phyloP scores from a whole-genome alignment of 2,797 vertebrate species.

The Morelia viridis region DNA sequence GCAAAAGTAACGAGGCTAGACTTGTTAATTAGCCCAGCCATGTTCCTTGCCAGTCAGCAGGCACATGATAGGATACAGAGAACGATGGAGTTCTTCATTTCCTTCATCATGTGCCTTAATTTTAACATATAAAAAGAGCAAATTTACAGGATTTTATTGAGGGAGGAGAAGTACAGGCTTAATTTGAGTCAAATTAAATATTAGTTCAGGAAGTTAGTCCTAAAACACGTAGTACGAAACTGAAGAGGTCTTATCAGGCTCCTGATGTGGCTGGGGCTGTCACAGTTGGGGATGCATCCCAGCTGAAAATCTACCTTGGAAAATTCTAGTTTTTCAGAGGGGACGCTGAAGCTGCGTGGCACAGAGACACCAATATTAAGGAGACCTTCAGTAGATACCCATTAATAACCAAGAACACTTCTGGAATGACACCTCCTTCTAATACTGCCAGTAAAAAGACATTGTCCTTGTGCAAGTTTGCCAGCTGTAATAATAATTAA shows the following conservation, averaged over 20 bases:
- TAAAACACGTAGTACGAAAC: not conserved
- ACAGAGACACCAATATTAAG: not conserved
- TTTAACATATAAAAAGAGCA: not conserved
- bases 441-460: not conserved
- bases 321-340: not conserved
- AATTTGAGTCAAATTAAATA: not conserved
- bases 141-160: not conserved
- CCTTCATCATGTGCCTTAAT: not conserved
- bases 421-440: not conserved
- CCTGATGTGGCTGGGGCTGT: not conserved
- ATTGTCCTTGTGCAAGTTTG: not conserved
- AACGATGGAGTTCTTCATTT: conserved; percentile 9
- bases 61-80: not conserved
- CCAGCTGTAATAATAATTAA: not conserved
- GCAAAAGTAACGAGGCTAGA: conserved; percentile 51
- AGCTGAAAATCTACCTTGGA: not conserved
- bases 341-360: not conserved
- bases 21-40: conserved; percentile 26
- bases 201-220: not conserved
- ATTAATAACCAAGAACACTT: not conserved
- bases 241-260: not conserved
- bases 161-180: not conserved
- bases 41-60: conserved; percentile 41
- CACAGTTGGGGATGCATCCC: not conserved
- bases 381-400: not conserved